These are phyloP conservation scores for Eulemur albifrons DNA, from an alignment of 2,797 vertebrate species.

Conservation along the genomic window DNA sequence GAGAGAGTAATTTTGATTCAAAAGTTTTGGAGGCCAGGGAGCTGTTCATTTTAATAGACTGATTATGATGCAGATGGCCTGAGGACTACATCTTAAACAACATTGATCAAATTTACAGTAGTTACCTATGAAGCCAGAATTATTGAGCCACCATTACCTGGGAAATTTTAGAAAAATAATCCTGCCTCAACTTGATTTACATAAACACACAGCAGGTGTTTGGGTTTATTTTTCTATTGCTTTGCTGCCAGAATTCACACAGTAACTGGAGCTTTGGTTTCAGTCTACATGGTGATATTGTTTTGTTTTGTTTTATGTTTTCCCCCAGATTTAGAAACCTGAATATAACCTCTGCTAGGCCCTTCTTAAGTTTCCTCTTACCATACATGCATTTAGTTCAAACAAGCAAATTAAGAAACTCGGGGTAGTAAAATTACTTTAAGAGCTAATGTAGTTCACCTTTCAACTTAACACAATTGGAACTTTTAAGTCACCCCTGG, in stretches of 20 bases:
- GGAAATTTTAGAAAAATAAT: constrained; percentile 45
- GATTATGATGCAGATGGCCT: background rate
- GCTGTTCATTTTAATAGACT: background rate
- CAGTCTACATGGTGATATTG: background rate
- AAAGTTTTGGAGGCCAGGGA: background rate
- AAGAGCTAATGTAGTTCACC: background rate
- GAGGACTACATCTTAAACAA: background rate
- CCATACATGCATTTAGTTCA: background rate
- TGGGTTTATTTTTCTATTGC: constrained; percentile 57
- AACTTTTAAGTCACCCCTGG: background rate
- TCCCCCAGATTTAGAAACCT: background rate
- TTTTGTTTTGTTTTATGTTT: constrained; percentile 38
- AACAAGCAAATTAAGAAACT: background rate
- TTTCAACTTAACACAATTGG: background rate
- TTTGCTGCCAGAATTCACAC: constrained; percentile 57
- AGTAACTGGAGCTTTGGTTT: constrained; percentile 58
- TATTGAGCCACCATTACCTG: constrained; percentile 27
- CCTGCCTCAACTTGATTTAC: constrained; percentile 60
- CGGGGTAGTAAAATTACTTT: background rate
- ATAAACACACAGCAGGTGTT: constrained; percentile 72
- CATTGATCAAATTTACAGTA: background rate
- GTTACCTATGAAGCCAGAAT: background rate
- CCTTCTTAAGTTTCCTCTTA: background rate
- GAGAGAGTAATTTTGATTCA: background rate
- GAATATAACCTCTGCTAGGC: background rate